phyloP scores from a whole-genome alignment of 2,113 vertebrate genomes.

The Cheilinus undulatus region DNA sequence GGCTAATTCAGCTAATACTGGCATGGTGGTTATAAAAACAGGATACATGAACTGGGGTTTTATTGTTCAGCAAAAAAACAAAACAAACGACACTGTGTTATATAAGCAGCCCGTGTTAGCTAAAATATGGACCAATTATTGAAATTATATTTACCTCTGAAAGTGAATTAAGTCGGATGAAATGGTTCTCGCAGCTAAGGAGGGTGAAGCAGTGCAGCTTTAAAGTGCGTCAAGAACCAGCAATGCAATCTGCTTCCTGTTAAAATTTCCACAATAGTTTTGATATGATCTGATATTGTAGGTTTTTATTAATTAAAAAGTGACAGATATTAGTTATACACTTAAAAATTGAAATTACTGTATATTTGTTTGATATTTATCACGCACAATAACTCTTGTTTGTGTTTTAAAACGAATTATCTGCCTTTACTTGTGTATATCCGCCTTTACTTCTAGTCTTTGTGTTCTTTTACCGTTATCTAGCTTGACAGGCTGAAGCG shows the following conservation, averaged over 20 bases:
- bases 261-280: slow-evolving; percentile 46
- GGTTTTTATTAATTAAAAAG: not conserved
- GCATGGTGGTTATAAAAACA: slow-evolving; percentile 21
- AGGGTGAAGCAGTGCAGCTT: slow-evolving; percentile 11
- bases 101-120: no score
- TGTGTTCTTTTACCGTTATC: not conserved
- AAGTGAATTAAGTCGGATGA: slow-evolving; percentile 8
- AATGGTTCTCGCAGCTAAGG: slow-evolving; percentile 5
- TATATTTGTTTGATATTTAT: no score
- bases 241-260: not conserved
- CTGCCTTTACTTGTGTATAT: slow-evolving; percentile 13
- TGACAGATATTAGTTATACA: accelerated
- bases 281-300: accelerated
- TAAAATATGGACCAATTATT: not conserved
- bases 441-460: not conserved
- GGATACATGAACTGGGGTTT: not conserved
- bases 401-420: accelerated
- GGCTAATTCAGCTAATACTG: slow-evolving; percentile 60
- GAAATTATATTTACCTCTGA: slow-evolving; percentile 42
- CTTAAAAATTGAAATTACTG: no score
- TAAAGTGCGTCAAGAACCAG: not conserved
- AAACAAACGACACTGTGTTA: not conserved
- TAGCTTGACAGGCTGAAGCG: slow-evolving; percentile 37
- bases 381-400: not conserved
- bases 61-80: not conserved